Evolutionary conservation across 2,888 invertebrate genomes (phyloP).

Genomic region (Amphipoea lucens): DNA sequence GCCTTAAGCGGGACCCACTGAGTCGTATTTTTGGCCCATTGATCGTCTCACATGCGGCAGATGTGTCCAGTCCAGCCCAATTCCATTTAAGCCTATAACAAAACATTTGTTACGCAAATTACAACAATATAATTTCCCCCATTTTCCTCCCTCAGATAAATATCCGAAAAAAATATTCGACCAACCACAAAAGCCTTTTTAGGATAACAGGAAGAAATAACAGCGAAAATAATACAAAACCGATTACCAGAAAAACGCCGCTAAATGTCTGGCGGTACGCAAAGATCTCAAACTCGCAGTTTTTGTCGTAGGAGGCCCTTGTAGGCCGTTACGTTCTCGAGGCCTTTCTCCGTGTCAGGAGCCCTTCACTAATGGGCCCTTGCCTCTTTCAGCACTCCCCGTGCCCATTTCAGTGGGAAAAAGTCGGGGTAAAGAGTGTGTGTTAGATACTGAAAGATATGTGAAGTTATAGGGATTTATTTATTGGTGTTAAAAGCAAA

Average conservation of each 20-base stretch:
- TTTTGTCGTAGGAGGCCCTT: constrained; percentile 59
- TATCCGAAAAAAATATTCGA: background rate
- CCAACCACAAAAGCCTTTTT: constrained; percentile 8
- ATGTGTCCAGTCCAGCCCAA: background rate
- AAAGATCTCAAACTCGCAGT: constrained; percentile 50
- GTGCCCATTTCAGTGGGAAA: constrained; percentile 71
- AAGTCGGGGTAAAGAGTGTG: constrained; percentile 31
- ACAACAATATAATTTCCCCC: background rate
- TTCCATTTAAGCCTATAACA: background rate
- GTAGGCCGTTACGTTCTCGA: constrained; percentile 68
- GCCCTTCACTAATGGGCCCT: constrained; percentile 80
- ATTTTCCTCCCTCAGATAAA: background rate
- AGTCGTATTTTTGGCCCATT: background rate
- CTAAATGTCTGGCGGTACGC: constrained; percentile 45
- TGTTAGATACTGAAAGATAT: constrained; percentile 44
- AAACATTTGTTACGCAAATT: constrained; percentile 3
- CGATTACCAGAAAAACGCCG: constrained; percentile 57
- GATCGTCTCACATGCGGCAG: background rate
- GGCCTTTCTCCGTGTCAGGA: constrained; percentile 78
- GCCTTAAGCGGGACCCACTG: background rate
- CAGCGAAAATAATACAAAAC: constrained; percentile 42
- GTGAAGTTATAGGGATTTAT: constrained; percentile 6
- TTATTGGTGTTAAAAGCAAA: background rate
- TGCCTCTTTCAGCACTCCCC: constrained; percentile 69
- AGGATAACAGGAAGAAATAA: constrained; percentile 33